Evolutionary conservation across 1,140 invertebrate species (phyloP), one percentile per base, ranked within the genome.

Genomic region (Phthorimaea operculella): DNA sequence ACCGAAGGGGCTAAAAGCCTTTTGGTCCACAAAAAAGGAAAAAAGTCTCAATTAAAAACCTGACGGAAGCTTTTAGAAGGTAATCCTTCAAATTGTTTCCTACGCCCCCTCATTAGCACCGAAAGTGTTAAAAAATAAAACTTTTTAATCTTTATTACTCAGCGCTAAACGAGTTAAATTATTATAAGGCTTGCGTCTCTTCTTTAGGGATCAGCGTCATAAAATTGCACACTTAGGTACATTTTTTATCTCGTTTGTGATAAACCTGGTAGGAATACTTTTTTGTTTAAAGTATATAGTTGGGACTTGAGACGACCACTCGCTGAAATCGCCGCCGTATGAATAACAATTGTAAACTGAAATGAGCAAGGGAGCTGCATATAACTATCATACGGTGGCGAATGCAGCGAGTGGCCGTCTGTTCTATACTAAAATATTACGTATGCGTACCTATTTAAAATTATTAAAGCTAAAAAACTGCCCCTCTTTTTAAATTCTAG

Each of bases 101-200:
- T 77, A 79, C 79, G 75, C 81, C 81, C 79, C 79, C 75, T 84
- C 79, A 84, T 84, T 84, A 84, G 72, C 81, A 77, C 81, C 74
- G 74, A 79, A 76, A 84, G 79, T 84, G 81, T 84, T 84, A 84
- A 84, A 83, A 83, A 80, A 79, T 82, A 81, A 28, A 84, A 83
- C 79, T 84, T 84, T 81, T 84, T 84, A 84, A 84, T 84, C 79
- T 84, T 84, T 84, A 84, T 84, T 80, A 83, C 79, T 79, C 68
- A 68, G 66, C 74, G 76, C 74, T 84, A 84, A 84, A 83, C 78
- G 81, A 74, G 75, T 84, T 83, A 84, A 82, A 80, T 81, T 79
- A 78, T 84, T 83, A 83, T 76, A 74, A 72, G 67, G 76, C 72
- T 76, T 74, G 70, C 53, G 17, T 12, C 36, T 39, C 36, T 12